Base-by-base conservation (phyloP, 1,140 invertebrate genomes). In the Euura lappo region DNA sequence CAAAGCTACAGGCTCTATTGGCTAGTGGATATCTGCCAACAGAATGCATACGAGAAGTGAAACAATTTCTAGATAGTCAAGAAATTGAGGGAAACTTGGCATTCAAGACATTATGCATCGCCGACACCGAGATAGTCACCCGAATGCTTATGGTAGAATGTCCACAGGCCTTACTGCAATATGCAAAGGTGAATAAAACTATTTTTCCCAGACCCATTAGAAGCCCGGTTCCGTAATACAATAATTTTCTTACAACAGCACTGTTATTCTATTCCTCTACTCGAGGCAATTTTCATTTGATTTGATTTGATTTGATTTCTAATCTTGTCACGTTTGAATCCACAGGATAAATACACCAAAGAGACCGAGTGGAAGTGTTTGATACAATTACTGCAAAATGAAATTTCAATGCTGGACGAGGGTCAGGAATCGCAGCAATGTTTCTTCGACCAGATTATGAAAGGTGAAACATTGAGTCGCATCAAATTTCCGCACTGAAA, bases 91-190 rank as follows among this genome's bases (percentile, higher is more conserved):
- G 87, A 0, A 80, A 75, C 44, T 79, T 88, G n/a, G 83, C 86
- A 68, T 83, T 89, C 44, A 82, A 83, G 60, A 80, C 82, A 5
- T 71, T 89, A 4, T 86, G 86, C 64, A 76, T 77, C 51, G 73
- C 76, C 43, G 78, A 85, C 74, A 79, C 73, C 0, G 84, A 84
- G 51, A 70, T 78, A 13, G 80, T 78, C 13, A 86, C 86, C 1
- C 67, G 77, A 45, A 74, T 89, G 64, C 71, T 92, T 6, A 81
- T 90, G 46, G 86, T 91, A 2, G 83, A 87, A 11, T 91, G 90
- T 77, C 90, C 91, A 2, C 89, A 90, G 72, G 89, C 88, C 76
- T 73, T 90, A n/a, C 74, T 90, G 42, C 87, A 89, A 45, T 91
- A 89, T 79, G 88, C 88, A 3, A 90, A 91, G 85, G 91, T 91